Base-by-base conservation (phyloP, 2,797 vertebrate species). In the Callimico goeldii region DNA sequence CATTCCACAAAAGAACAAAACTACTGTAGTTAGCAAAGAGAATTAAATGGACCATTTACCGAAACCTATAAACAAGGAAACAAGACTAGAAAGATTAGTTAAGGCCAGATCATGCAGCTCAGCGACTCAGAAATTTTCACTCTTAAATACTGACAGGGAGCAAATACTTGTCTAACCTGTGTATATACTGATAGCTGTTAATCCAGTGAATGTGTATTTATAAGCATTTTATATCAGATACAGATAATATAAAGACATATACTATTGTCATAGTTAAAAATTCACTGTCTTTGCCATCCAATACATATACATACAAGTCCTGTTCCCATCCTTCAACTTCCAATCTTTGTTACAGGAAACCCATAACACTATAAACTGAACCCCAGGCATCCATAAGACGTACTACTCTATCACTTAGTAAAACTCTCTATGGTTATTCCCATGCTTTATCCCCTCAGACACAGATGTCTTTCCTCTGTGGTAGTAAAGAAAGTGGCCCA, bases 1-100 rank as follows among this genome's bases (percentile, higher is more conserved):
- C 30, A 88, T 84, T 70, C 43, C 55, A 86, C 95, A 28, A 87
- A 97, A 91, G 36, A 94, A 5, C 55, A 85, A 86, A 96, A 85
- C 41, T 73, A 92, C 14, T 77, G 22, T 10, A 90, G 48, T 80
- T 28, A 46, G 33, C 24, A 67, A 94, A 84, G 15, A 70, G 90
- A 85, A 95, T 61, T 82, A 91, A 94, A 72, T 84, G 75, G 61
- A 85, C 41, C 81, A n/a, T 64, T 87, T 88, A 67, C 91, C 33
- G 76, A 83, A 97, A 88, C 39, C 84, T 64, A n/a, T 64, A 94
- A 90, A 76, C 2, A 83, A 15, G 30, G 30, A 96, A 24, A 89
- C 15, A 93, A 76, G 33, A 48, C 57, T 43, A 93, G n/a, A 36
- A 46, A 91, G 36, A 85, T 1, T 75, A n/a, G n/a, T 67, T 72